Evolutionary conservation across 2,888 invertebrate species (phyloP), one percentile per base, ranked within the genome.

Genomic region (Galerucella nymphaeae): DNA sequence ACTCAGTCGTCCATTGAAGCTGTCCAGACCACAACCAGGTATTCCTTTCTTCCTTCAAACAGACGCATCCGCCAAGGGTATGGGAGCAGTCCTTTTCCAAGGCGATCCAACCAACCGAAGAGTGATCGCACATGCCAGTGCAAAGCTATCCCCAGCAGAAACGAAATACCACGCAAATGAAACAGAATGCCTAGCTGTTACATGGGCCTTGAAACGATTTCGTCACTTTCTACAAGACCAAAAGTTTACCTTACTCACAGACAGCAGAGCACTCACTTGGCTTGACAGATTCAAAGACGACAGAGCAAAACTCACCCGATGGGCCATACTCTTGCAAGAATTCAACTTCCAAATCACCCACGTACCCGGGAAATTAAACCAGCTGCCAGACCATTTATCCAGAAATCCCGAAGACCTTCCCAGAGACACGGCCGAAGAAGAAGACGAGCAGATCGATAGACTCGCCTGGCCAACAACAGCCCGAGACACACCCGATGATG

Each of bases 331-430:
- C 10, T n/a, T n/a, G n/a, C n/a, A n/a, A n/a, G n/a, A n/a, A n/a
- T n/a, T n/a, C n/a, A n/a, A n/a, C n/a, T n/a, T 75, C 48, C 71
- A 75, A 6, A 74, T 81, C 0, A 79, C 83, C 3, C 83, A 79
- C 42, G 61, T 68, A 18, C 71, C 75, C 13, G 77, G 80, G 45
- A 71, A 61, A 20, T 59, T 67, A 2, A 79, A 79, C 63, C 63
- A 77, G 64, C 70, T 78, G 6, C 72, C 78, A 0, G 79, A 80
- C 41, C 66, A 66, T 14, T 70, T 79, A 1, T 74, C 75, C 14
- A 66, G 77, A 5, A 64, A 75, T 23, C 79, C 79, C 16, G 62
- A 42, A 57, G 66, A 23, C 23, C 3, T 3, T 14, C 6, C 38
- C 11, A 18, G 57, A 11, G 18, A n/a, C 8, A 20, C 11, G 2